Conservation (phyloP, 1,140 invertebrate species). For the Armadillidium nasatum region DNA sequence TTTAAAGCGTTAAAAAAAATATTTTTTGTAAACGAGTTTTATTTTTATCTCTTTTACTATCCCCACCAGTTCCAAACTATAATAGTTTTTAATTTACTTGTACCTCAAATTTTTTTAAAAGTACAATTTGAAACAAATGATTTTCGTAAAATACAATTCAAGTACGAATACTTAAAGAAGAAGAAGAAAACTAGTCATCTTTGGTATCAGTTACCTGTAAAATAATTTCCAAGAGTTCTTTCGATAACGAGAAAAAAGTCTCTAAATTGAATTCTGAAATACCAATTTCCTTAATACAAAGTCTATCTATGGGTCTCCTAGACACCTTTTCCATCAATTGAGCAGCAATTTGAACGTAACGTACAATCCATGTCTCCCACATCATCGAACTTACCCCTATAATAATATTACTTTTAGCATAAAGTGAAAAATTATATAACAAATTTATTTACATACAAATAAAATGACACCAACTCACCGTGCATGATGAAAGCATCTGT, state of each 20-base stretch:
- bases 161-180: not conserved
- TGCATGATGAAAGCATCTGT: slow-evolving; percentile 45
- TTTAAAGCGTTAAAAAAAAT: too few relatives aligned
- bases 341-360: slow-evolving; percentile 50
- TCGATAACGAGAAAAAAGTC: slow-evolving; percentile 48
- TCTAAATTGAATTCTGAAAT: slow-evolving; percentile 50
- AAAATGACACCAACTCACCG: slow-evolving; percentile 36
- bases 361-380: slow-evolving; percentile 54
- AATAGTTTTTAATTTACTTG: too few relatives aligned
- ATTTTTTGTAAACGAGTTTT: too few relatives aligned
- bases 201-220: slow-evolving; percentile 51
- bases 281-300: slow-evolving; percentile 52
- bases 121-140: too few relatives aligned
- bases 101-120: too few relatives aligned
- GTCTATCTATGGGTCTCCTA: slow-evolving; percentile 54
- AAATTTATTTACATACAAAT: not conserved
- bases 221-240: slow-evolving; percentile 50
- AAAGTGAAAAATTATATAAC: not conserved
- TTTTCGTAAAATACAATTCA: too few relatives aligned
- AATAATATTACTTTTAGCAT: too few relatives aligned
- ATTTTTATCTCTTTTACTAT: too few relatives aligned
- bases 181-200: not conserved
- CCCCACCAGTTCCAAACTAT: too few relatives aligned
- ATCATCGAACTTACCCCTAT: slow-evolving; percentile 52
- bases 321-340: slow-evolving; percentile 54